Evolutionary conservation across 2,888 invertebrate genomes (phyloP).

Genomic region (Tribolium freemani): DNA sequence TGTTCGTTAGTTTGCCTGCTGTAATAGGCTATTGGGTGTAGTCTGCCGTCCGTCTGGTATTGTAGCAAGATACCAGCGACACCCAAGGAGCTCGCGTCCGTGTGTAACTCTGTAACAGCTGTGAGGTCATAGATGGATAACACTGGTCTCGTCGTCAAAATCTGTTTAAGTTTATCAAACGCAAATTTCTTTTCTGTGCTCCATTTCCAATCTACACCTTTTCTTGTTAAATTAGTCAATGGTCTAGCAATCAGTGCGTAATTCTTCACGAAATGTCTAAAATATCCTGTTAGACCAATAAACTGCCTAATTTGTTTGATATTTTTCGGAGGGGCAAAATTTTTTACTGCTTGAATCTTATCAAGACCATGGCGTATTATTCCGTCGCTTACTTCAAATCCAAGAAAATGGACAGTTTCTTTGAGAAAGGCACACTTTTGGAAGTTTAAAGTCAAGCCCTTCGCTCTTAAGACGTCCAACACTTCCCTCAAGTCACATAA

Average conservation of each 20-base stretch:
- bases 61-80: too few species aligned
- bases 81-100: too few species aligned
- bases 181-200: too few species aligned
- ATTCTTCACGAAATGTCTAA: conserved; percentile 4
- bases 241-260: too few species aligned
- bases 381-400: conserved; percentile 42
- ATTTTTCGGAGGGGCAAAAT: conserved; percentile 51
- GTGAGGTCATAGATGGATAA: too few species aligned
- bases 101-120: too few species aligned
- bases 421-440: conserved; percentile 42
- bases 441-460: conserved; percentile 44
- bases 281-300: conserved; percentile 54
- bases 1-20: conserved; percentile 6
- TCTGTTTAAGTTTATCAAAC: too few species aligned
- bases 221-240: too few species aligned
- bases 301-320: conserved; percentile 53
- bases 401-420: conserved; percentile 35
- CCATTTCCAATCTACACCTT: too few species aligned
- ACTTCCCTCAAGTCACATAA: conserved; percentile 28
- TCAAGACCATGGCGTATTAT: conserved; percentile 46
- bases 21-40: background rate
- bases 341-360: conserved; percentile 51
- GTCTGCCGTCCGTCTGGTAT: too few species aligned
- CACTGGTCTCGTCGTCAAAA: too few species aligned
- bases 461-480: conserved; percentile 35